Percentiles rank a stretch among this genome's conserved stretches.
Conservation (phyloP, 2,888 invertebrate species). For the Electrophaes corylata region DNA sequence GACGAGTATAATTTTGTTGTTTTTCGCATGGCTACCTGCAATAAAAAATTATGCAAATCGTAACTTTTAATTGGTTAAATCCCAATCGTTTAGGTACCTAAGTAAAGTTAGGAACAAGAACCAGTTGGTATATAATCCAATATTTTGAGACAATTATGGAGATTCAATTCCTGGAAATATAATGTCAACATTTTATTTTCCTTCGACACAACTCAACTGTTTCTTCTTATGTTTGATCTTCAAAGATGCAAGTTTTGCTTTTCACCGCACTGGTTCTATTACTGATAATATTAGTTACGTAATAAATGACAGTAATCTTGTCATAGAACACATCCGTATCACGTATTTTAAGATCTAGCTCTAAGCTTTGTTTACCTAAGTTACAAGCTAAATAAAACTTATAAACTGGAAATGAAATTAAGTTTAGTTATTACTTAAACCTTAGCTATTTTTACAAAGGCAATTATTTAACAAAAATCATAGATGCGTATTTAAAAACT, state of each 20-base stretch:
- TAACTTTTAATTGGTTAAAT: background rate
- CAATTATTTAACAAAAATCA: no score
- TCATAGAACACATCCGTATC: no score
- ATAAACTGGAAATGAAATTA: no score
- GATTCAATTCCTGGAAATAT: no score
- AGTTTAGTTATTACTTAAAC: no score
- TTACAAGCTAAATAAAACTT: no score
- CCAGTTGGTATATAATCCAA: background rate
- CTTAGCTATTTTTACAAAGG: no score
- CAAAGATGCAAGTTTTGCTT: background rate
- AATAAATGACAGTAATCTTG: no score
- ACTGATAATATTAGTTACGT: background rate
- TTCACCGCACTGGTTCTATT: background rate
- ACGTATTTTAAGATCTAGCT: no score
- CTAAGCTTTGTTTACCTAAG: no score
- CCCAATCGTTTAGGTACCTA: background rate
- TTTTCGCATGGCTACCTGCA: conserved; percentile 3
- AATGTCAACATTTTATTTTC: no score
- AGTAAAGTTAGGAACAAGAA: conserved; percentile 1
- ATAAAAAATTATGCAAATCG: conserved; percentile 18
- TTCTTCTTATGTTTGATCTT: background rate
- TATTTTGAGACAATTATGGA: background rate
- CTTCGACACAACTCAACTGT: background rate
- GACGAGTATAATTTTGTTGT: background rate
- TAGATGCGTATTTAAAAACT: no score